Conservation (phyloP, 2,888 invertebrate species). For the Eledona agricola region DNA sequence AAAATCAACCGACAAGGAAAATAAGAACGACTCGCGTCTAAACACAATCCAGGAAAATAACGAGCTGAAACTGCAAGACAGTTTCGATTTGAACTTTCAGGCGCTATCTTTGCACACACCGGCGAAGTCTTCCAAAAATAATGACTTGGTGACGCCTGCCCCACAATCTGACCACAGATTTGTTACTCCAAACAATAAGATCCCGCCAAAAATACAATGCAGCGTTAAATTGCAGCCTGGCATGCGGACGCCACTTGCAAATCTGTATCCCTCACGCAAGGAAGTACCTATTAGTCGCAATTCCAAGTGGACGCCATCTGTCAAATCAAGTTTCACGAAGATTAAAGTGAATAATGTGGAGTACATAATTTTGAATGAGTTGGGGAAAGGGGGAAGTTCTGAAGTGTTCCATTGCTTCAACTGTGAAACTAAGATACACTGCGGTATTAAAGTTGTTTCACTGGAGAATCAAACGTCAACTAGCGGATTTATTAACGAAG, state of each 20-base stretch:
- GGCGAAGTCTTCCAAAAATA: constrained; percentile 22
- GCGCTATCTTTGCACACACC: constrained; percentile 39
- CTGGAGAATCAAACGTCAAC: constrained; percentile 77
- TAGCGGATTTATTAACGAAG: constrained; percentile 88
- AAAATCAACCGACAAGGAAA: too few species aligned
- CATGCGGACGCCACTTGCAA: constrained; percentile 39
- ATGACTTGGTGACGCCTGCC: constrained; percentile 12
- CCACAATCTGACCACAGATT: too few species aligned
- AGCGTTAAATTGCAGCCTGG: constrained; percentile 36
- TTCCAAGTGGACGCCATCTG: too few species aligned
- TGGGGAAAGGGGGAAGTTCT: constrained; percentile 92
- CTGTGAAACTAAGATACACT: constrained; percentile 66
- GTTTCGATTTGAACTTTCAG: constrained; percentile 45
- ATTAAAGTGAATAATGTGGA: constrained; percentile 75
- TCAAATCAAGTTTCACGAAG: constrained; percentile 57
- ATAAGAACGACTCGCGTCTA: too few species aligned
- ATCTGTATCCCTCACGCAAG: constrained; percentile 2
- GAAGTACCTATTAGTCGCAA: too few species aligned
- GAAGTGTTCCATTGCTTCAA: constrained; percentile 81
- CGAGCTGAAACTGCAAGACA: constrained; percentile 31
- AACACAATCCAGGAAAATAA: too few species aligned
- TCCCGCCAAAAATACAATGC: constrained; percentile 37
- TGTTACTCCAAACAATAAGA: constrained; percentile 14
- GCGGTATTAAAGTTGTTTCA: constrained; percentile 86
- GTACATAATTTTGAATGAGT: constrained; percentile 76